Evolutionary conservation across 2,888 invertebrate species (phyloP).

Genomic region (Cotesia congregata): DNA sequence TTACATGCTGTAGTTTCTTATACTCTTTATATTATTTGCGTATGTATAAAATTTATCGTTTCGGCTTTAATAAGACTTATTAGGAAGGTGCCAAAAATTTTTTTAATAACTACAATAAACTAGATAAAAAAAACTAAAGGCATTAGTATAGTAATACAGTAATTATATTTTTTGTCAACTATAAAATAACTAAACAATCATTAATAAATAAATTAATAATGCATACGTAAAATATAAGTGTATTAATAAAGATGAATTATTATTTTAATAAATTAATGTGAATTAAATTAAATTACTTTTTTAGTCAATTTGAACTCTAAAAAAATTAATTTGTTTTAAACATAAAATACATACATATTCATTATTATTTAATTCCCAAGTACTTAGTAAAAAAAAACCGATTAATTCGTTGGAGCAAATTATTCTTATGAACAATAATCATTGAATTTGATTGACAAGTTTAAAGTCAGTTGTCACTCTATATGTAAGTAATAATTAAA

Average conservation of each 20-base stretch:
- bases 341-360: neutral
- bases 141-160: neutral
- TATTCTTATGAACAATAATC: neutral
- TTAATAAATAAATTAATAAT: neutral
- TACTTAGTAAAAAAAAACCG: neutral
- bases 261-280: neutral
- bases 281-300: neutral
- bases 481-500: conserved; percentile 45
- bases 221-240: neutral
- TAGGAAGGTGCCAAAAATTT: conserved; percentile 56
- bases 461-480: conserved; percentile 41
- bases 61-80: conserved; percentile 17
- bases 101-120: conserved; percentile 26
- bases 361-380: neutral
- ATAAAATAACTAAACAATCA: neutral
- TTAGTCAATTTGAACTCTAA: neutral
- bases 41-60: neutral
- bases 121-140: conserved; percentile 11
- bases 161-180: conserved; percentile 19
- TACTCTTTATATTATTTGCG: neutral
- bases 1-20: neutral
- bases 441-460: neutral
- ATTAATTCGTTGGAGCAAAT: neutral
- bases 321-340: neutral
- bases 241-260: neutral